Conservation (phyloP, 2,113 vertebrate genomes). For the Dermatemys mawii region DNA sequence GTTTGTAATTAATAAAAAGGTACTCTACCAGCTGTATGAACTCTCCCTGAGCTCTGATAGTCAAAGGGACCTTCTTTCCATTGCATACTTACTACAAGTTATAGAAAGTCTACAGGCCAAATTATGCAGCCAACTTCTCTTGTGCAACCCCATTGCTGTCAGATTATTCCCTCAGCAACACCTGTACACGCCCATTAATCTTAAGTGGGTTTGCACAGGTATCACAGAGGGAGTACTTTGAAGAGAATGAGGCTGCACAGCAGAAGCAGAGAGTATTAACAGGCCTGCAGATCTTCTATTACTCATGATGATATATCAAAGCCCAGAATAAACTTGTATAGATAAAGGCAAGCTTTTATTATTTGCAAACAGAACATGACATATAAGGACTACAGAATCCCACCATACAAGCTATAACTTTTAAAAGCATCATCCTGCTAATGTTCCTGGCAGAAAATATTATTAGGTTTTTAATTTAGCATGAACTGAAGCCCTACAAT, state of each 20-base stretch:
- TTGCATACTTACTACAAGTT: background rate
- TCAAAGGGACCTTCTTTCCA: background rate
- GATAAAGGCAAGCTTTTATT: background rate
- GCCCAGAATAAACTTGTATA: background rate
- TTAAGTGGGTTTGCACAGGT: background rate
- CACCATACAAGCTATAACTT: background rate
- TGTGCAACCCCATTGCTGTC: background rate
- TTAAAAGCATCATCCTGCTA: background rate
- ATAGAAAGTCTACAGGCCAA: background rate
- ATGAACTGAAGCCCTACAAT: background rate
- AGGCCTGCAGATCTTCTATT: background rate
- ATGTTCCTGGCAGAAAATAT: conserved; percentile 7
- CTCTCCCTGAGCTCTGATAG: background rate
- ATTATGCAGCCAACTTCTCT: background rate
- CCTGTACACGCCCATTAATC: background rate
- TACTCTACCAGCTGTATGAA: background rate
- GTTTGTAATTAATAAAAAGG: background rate
- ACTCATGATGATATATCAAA: conserved; percentile 5
- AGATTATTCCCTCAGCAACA: conserved; percentile 1
- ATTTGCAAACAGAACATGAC: background rate
- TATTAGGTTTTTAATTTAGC: conserved; percentile 15
- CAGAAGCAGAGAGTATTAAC: background rate
- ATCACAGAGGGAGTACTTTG: background rate
- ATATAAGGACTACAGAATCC: background rate
- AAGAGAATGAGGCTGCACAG: background rate